Conservation (phyloP, 2,797 vertebrate genomes). For the Pseudochromis fuscus region DNA sequence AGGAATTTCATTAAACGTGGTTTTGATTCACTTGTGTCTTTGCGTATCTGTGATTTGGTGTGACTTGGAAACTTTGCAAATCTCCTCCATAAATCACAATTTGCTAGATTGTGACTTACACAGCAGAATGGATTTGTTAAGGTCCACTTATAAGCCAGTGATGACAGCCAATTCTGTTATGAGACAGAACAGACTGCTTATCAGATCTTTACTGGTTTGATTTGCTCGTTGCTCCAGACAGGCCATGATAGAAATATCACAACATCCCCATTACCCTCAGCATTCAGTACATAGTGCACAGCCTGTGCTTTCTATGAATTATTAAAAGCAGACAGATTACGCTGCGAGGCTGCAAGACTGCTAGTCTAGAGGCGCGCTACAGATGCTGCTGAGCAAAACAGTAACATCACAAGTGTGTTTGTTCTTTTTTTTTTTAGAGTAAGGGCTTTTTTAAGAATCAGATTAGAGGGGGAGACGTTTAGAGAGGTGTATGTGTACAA, state of each 20-base stretch:
- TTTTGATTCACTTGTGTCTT: background rate
- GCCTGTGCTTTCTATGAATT: conserved; percentile 79
- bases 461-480: conserved; percentile 40
- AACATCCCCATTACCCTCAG: conserved; percentile 81
- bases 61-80: conserved; percentile 44
- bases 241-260: conserved; percentile 83
- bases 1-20: conserved; percentile 3
- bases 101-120: conserved; percentile 37
- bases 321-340: conserved; percentile 83
- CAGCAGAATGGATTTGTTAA: conserved; percentile 64
- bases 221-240: conserved; percentile 74
- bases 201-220: conserved; percentile 76
- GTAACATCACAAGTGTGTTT: conserved; percentile 70
- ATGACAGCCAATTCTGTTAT: conserved; percentile 75
- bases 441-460: conserved; percentile 34
- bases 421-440: conserved; percentile 43
- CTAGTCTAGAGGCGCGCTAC: conserved; percentile 75
- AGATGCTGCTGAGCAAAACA: conserved; percentile 79
- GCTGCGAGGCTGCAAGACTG: conserved; percentile 80
- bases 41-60: conserved; percentile 23
- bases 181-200: conserved; percentile 74
- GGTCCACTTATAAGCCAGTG: conserved; percentile 59
- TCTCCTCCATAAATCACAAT: conserved; percentile 24
- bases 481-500: conserved; percentile 3
- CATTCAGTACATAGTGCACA: conserved; percentile 75